Evolutionary conservation across 1,140 invertebrate genomes (phyloP).

Genomic region (Stratiolaelaps scimitus): DNA sequence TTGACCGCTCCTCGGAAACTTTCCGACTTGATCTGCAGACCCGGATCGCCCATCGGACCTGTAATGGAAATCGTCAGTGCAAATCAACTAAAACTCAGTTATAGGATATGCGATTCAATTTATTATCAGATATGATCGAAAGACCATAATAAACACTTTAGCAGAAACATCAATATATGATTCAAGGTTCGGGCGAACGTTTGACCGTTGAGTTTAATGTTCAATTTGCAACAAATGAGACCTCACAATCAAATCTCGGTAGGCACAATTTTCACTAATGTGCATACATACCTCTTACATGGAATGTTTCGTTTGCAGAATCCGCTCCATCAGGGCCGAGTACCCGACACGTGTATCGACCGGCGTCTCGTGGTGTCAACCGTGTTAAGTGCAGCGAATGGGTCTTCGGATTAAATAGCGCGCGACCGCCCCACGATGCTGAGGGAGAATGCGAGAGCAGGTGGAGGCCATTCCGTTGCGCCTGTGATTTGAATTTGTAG

Average conservation of each 20-base stretch:
- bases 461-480: neutral
- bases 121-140: too few species aligned
- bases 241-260: too few species aligned
- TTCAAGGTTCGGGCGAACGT: too few species aligned
- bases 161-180: too few species aligned
- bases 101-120: too few species aligned
- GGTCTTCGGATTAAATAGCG: conserved; percentile 13
- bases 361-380: conserved; percentile 2
- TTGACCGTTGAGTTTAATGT: too few species aligned
- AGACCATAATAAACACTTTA: too few species aligned
- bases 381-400: conserved; percentile 1
- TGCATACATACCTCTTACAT: conserved; percentile 5
- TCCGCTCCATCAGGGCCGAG: neutral
- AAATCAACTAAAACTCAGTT: too few species aligned
- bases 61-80: neutral
- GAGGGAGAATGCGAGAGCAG: neutral
- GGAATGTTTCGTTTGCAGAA: conserved; percentile 22
- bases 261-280: too few species aligned
- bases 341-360: conserved; percentile 6
- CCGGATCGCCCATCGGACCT: neutral
- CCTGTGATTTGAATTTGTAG: neutral
- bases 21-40: neutral
- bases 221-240: too few species aligned
- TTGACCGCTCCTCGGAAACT: neutral
- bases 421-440: conserved; percentile 14